phyloP scores from a whole-genome alignment of 1,140 invertebrate genomes.

The Drosophila jambulina region DNA sequence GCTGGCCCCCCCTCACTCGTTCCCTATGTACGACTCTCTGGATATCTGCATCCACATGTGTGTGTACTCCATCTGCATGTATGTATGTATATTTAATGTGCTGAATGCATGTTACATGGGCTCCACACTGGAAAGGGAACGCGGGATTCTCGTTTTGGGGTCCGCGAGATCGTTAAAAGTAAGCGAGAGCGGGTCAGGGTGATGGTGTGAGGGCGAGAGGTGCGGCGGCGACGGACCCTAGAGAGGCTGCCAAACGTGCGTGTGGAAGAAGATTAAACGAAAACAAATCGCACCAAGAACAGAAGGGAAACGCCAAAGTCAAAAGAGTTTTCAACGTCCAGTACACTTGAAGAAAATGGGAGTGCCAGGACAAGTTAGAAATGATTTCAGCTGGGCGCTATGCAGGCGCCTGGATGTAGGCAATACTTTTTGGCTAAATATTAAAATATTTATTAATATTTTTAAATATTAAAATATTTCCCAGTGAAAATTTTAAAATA shows the following conservation, averaged over 20 bases:
- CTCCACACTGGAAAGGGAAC: slow-evolving; percentile 7
- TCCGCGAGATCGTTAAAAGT: slow-evolving; percentile 55
- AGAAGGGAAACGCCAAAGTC: slow-evolving; percentile 26
- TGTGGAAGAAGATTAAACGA: slow-evolving; percentile 55
- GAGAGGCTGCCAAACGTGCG: slow-evolving; percentile 49
- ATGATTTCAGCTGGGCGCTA: neutral
- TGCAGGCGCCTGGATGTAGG: neutral
- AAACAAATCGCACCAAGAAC: slow-evolving; percentile 52
- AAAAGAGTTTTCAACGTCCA: slow-evolving; percentile 23
- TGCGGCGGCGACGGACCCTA: slow-evolving; percentile 27
- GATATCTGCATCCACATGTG: slow-evolving; percentile 36
- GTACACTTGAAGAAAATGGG: slow-evolving; percentile 3
- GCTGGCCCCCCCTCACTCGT: neutral
- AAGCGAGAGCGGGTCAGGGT: slow-evolving; percentile 4
- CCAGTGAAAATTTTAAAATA: too few relatives aligned
- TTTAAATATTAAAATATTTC: neutral
- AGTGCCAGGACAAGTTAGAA: neutral
- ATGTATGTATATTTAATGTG: slow-evolving; percentile 24
- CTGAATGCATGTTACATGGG: slow-evolving; percentile 27
- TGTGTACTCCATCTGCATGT: slow-evolving; percentile 15
- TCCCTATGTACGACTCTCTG: slow-evolving; percentile 8
- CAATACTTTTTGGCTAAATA: neutral
- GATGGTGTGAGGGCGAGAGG: slow-evolving; percentile 11
- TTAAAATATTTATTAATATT: neutral
- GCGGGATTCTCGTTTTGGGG: slow-evolving; percentile 56